These are phyloP conservation scores for Neodontobutis hainanensis DNA, from an alignment of 2,113 vertebrate species.

Conservation along the genomic window DNA sequence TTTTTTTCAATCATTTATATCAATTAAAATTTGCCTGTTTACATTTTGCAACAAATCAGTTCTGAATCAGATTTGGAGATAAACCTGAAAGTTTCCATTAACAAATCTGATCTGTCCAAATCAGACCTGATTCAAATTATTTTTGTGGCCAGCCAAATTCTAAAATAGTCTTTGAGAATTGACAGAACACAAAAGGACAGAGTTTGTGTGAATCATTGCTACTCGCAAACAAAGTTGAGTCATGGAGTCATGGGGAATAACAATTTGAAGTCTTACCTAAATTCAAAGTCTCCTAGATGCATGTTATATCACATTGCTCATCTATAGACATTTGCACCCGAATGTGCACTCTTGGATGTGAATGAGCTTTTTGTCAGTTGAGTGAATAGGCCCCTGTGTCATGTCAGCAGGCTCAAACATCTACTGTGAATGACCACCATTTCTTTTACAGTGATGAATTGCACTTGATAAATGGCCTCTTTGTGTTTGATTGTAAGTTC, in stretches of 20 bases:
- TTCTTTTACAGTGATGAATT: slow-evolving; percentile 15
- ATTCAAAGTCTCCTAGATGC: slow-evolving; percentile 19
- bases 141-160: neutral
- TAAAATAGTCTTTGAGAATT: neutral
- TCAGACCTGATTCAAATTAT: too few relatives aligned
- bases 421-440: neutral
- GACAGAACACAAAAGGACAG: neutral
- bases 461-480: neutral
- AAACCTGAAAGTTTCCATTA: too few relatives aligned
- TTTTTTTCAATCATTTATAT: too few relatives aligned
- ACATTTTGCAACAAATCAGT: too few relatives aligned
- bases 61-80: too few relatives aligned
- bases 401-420: slow-evolving; percentile 47
- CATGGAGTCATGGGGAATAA: neutral
- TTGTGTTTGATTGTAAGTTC: too few relatives aligned
- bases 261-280: slow-evolving; percentile 18
- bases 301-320: slow-evolving; percentile 43
- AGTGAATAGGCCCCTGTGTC: slow-evolving; percentile 68
- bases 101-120: too few relatives aligned
- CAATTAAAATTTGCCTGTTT: too few relatives aligned
- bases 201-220: neutral
- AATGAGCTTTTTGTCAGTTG: slow-evolving; percentile 67
- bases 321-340: slow-evolving; percentile 46
- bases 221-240: slow-evolving; percentile 20
- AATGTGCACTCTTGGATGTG: slow-evolving; percentile 53